A percentile compares a stretch with the other conserved stretches of the same genome.
Evolutionary conservation across 30 jellyfish, hydroid and myxozoan species (phyloP).

Genomic region (Hydra vulgaris): DNA sequence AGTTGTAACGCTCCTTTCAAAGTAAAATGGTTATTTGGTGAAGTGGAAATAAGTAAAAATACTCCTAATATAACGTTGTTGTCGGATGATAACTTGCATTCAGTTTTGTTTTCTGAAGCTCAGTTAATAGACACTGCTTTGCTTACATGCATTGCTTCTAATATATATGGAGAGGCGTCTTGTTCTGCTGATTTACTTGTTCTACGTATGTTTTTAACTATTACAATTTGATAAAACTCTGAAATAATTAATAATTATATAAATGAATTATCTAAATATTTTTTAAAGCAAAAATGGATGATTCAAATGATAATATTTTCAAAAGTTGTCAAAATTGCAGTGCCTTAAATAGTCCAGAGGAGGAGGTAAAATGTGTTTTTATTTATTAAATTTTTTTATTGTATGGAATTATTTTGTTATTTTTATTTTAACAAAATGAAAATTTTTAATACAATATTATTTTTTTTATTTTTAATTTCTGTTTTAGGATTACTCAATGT

Average conservation of each 20-base stretch:
- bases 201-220: conserved; percentile 35
- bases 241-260: no score
- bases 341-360: background rate
- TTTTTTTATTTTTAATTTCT: background rate
- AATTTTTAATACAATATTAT: background rate
- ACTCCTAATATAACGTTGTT: conserved; percentile 47
- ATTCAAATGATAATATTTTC: background rate
- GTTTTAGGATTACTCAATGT: background rate
- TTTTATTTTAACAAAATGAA: no score
- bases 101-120: conserved; percentile 68
- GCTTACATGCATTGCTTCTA: conserved; percentile 44
- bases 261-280: no score
- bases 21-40: conserved; percentile 55
- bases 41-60: conserved; percentile 36
- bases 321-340: background rate
- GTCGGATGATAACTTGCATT: conserved; percentile 52
- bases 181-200: conserved; percentile 56
- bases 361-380: background rate
- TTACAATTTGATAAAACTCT: no score
- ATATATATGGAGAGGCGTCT: conserved; percentile 39
- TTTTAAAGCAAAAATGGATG: background rate
- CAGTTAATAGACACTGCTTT: conserved; percentile 38
- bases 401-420: no score
- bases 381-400: no score
- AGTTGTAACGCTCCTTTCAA: conserved; percentile 25